phyloP scores from a whole-genome alignment of 2,797 vertebrate species.

The Moxostoma hubbsi region DNA sequence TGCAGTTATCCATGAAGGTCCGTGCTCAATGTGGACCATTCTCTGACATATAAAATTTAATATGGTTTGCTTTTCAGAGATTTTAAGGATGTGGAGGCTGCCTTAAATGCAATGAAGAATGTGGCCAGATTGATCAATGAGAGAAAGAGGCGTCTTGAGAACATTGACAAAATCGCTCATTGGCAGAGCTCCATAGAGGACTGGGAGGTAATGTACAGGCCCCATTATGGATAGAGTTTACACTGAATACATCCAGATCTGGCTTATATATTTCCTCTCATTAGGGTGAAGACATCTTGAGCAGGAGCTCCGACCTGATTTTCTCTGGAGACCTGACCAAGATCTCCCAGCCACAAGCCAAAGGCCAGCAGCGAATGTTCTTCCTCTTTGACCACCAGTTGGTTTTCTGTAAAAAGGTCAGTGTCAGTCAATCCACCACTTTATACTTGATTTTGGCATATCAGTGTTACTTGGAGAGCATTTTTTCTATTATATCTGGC shows the following conservation, averaged over 20 bases:
- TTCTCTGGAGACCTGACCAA: conserved; percentile 92
- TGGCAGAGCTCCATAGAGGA: conserved; percentile 96
- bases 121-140: conserved; percentile 94
- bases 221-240: not conserved
- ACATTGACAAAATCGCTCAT: conserved; percentile 95
- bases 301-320: conserved; percentile 93
- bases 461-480: not conserved
- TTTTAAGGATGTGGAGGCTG: conserved; percentile 93
- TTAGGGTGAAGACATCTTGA: conserved; percentile 93
- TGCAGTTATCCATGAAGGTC: too few species aligned
- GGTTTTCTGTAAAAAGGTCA: conserved; percentile 96
- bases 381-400: conserved; percentile 97
- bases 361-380: conserved; percentile 94
- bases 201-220: conserved; percentile 86
- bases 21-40: not conserved
- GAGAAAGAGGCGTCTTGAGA: conserved; percentile 92
- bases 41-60: not conserved
- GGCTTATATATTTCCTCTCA: conserved; percentile 18
- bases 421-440: conserved; percentile 3
- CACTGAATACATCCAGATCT: not conserved
- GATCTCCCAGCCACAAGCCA: conserved; percentile 89
- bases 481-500: not conserved
- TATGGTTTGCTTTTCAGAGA: conserved; percentile 76
- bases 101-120: conserved; percentile 95
- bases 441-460: too few species aligned